Conservation (phyloP, 2,113 vertebrate genomes). For the Rhadina sibilatrix region DNA sequence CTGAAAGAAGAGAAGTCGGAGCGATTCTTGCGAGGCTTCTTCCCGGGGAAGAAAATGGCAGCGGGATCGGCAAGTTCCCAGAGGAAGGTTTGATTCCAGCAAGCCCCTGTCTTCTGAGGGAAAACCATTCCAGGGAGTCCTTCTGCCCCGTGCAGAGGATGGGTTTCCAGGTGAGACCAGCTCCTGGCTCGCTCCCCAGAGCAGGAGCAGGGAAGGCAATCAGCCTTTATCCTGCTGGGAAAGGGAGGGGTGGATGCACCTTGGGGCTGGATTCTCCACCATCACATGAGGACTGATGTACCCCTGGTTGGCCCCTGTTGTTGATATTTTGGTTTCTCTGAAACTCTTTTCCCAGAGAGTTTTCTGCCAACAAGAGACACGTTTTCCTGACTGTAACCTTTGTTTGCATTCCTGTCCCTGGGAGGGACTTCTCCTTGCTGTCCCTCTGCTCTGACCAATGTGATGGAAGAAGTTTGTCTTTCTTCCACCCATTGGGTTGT, state of each 20-base stretch:
- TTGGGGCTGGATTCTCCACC: rapidly evolving
- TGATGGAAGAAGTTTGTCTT: too few relatives aligned
- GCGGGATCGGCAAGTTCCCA: background rate
- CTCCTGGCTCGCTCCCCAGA: rapidly evolving
- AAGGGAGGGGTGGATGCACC: background rate
- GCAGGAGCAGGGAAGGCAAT: background rate
- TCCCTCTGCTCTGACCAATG: too few relatives aligned
- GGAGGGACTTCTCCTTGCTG: too few relatives aligned
- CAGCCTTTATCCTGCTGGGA: background rate
- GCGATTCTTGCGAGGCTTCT: slow-evolving; percentile 17
- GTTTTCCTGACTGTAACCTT: too few relatives aligned
- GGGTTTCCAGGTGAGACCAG: background rate
- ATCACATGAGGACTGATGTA: background rate
- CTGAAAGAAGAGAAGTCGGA: slow-evolving; percentile 61
- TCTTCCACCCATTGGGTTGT: too few relatives aligned
- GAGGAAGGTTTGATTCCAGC: background rate
- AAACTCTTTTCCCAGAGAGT: too few relatives aligned
- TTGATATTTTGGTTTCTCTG: too few relatives aligned
- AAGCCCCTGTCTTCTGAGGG: background rate
- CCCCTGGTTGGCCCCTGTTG: too few relatives aligned
- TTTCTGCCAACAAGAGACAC: too few relatives aligned
- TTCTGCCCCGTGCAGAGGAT: background rate
- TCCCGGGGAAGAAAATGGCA: slow-evolving; percentile 40
- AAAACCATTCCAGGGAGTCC: background rate
- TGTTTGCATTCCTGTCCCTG: too few relatives aligned